Evolutionary conservation across 1,140 invertebrate genomes (phyloP), one percentile per base, ranked within the genome.

Genomic region (Ephestia elutella): DNA sequence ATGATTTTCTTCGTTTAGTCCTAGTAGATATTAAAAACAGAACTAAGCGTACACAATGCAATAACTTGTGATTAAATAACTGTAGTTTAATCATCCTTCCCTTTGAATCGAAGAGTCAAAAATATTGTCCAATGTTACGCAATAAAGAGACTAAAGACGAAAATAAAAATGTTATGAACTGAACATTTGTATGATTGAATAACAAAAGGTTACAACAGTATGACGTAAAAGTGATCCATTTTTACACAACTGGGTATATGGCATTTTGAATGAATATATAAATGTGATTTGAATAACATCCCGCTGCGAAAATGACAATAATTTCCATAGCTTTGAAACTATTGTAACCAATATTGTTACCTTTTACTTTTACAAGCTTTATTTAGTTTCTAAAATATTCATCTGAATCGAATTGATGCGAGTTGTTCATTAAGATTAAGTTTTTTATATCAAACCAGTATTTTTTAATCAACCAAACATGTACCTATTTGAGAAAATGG

Each of bases 121-220:
- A 44, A 38, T 38, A 17, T 35, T 44, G 15, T 2, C 2, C 5
- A 44, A 44, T 44, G n/a, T 53, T 53, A 25, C 21, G 10, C 50
- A 53, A 53, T 44, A n/a, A n/a, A n/a, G n/a, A 44, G 9, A 50
- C 13, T 53, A 53, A 53, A 53, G 50, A 53, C 20, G 13, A 25
- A 0, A 50, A 53, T 50, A 53, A 53, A 53, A 53, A 53, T 53
- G n/a, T n/a, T n/a, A n/a, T n/a, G n/a, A n/a, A 25, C 50, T 18
- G 20, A 25, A 20, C 50, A 53, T 53, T 53, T 53, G 7, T 53
- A 25, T 25, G 20, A 25, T 53, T 53, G 50, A 5, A 53, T 53
- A 53, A 53, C 50, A 53, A 53, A 49, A 53, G 50, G 19, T 53
- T 53, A 50, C 49, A 5, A 50, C 49, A 20, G 5, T 53, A 53